Base-by-base conservation (phyloP, 2,888 invertebrate species). In the Cryptocephalus primarius region DNA sequence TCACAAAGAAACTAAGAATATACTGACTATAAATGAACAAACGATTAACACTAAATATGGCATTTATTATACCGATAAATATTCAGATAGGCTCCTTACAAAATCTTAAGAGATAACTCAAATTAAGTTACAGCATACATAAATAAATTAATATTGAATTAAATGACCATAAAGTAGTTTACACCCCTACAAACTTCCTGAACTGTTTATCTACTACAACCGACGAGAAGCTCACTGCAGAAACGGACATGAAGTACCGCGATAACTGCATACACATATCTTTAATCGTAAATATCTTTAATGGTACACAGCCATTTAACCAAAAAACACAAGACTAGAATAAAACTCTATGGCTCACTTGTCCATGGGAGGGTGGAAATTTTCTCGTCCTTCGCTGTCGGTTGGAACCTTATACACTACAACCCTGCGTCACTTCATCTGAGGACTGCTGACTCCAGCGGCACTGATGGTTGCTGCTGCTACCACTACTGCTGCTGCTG, bases 351-450 rank as follows among this genome's bases (percentile, higher is more conserved):
- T 63, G 63, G 63, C 63, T 61, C 64, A 54, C 54, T 58, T 36
- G 36, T 36, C 36, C 36, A 36, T 36, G 36, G 36, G 12, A 36
- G 11, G 12, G 12, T 36, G 36, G 12, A 36, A 57, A 55, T 54
- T 46, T 48, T 46, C 43, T 47, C 38, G 40, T 22, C 22, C 22
- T 22, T 22, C 22, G 22, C 22, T 22, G 22, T 22, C 22, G 22
- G 22, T 22, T 22, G 22, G 22, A 22, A 42, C 8, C 42, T 72
- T 71, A 77, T 50, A 76, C 75, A 64, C 76, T 76, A 64, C 76
- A 77, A 44, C 75, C 74, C 51, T 75, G 73, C 46, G 75, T 68
- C 43, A 74, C 72, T 61, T 75, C 73, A 51, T 77, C 76, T 58
- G 63, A 71, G 44, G 71, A 65, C 55, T 74, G 74, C 53, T 73